phyloP scores from a whole-genome alignment of 2,888 invertebrate species.

The Sepioteuthis lessoniana region DNA sequence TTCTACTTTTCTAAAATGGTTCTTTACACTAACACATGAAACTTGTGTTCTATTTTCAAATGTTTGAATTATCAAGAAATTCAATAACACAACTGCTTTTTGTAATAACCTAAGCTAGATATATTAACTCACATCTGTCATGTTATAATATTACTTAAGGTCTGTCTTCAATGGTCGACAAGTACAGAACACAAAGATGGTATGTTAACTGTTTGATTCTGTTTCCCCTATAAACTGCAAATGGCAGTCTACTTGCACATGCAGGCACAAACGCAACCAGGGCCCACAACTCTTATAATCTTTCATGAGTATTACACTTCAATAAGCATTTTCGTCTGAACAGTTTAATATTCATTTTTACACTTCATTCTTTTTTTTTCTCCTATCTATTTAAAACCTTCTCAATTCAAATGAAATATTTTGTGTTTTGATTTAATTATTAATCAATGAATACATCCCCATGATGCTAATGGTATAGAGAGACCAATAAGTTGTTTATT shows the following conservation, averaged over 20 bases:
- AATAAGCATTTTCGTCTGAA: not conserved
- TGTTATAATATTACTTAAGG: too few relatives aligned
- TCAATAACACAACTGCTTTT: not conserved
- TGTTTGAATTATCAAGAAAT: not conserved
- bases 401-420: not conserved
- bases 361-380: not conserved
- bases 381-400: not conserved
- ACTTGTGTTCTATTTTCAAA: not conserved
- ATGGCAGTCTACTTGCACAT: too few relatives aligned
- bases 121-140: too few relatives aligned
- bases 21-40: not conserved
- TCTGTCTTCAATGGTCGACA: too few relatives aligned
- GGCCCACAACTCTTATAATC: too few relatives aligned
- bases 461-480: not conserved
- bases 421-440: not conserved
- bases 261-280: too few relatives aligned
- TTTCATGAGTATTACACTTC: too few relatives aligned
- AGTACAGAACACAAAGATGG: too few relatives aligned
- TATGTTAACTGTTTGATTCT: too few relatives aligned
- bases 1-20: not conserved
- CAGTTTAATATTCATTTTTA: not conserved
- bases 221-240: too few relatives aligned
- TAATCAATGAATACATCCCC: not conserved
- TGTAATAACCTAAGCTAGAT: too few relatives aligned
- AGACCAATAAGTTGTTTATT: not conserved